Evolutionary conservation across 2,113 vertebrate species (phyloP).

Genomic region (Macrotis lagotis): DNA sequence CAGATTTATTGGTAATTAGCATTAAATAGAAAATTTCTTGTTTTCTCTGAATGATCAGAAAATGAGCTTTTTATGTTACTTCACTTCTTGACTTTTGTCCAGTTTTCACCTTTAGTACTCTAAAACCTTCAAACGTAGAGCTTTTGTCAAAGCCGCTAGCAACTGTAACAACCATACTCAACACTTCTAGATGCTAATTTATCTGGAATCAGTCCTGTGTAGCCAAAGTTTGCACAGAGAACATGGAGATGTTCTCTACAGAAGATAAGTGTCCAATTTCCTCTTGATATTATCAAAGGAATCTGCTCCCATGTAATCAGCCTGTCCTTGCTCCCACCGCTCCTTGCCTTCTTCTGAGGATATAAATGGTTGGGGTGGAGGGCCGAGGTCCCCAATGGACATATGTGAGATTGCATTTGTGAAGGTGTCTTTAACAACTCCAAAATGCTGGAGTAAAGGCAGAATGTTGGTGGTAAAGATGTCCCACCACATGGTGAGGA

Average conservation of each 20-base stretch:
- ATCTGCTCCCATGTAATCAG: conserved; percentile 97
- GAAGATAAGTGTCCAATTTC: conserved; percentile 95
- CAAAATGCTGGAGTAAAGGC: conserved; percentile 88
- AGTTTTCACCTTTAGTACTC: conserved; percentile 79
- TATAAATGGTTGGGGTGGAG: conserved; percentile 74
- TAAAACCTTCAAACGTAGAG: conserved; percentile 75
- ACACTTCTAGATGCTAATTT: conserved; percentile 77
- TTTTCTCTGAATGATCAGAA: not conserved
- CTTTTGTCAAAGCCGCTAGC: conserved; percentile 83
- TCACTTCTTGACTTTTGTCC: conserved; percentile 82
- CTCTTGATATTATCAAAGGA: conserved; percentile 97
- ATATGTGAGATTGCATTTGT: conserved; percentile 82
- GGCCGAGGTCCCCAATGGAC: conserved; percentile 68
- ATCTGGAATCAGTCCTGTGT: conserved; percentile 79
- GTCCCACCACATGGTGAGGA: conserved; percentile 94
- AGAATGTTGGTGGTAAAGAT: conserved; percentile 86
- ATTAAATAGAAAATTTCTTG: not conserved
- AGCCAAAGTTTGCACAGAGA: conserved; percentile 56
- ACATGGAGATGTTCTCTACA: conserved; percentile 82
- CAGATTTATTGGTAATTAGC: not conserved
- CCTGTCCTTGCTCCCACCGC: conserved; percentile 98
- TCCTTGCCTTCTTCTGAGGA: conserved; percentile 94
- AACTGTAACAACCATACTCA: conserved; percentile 84
- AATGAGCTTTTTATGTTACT: conserved; percentile 66
- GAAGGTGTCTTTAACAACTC: conserved; percentile 84